A percentile compares a stretch with the other conserved stretches of the same genome.
Conservation (phyloP, 2,888 invertebrate genomes). For the Thera britannica region DNA sequence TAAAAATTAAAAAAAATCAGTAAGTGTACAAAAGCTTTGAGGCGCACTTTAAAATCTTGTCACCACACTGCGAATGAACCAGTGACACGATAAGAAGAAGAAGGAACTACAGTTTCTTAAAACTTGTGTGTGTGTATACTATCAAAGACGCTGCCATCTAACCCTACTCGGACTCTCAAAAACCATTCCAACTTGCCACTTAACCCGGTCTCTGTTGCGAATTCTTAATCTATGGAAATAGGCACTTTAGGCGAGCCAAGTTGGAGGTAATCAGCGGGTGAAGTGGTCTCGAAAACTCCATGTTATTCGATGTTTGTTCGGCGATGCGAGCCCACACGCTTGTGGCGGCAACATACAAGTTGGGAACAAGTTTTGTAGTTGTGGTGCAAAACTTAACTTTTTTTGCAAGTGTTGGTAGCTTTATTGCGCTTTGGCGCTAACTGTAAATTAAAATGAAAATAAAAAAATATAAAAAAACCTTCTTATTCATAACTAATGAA, state of each 20-base stretch:
- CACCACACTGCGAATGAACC: too few species aligned
- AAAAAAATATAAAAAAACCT: too few species aligned
- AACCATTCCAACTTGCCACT: slow-evolving; percentile 23
- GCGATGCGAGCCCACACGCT: slow-evolving; percentile 17
- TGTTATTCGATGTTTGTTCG: slow-evolving; percentile 50
- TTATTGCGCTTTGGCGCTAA: too few species aligned
- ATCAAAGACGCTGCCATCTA: slow-evolving; percentile 2
- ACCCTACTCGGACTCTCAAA: slow-evolving; percentile 24
- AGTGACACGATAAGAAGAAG: background rate
- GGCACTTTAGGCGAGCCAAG: slow-evolving; percentile 24
- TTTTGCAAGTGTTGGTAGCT: too few species aligned
- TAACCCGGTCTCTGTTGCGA: slow-evolving; percentile 16
- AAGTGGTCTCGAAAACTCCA: slow-evolving; percentile 33
- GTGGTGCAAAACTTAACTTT: background rate
- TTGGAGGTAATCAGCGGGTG: slow-evolving; percentile 29
- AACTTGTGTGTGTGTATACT: background rate
- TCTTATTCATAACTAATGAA: too few species aligned
- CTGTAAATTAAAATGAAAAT: too few species aligned
- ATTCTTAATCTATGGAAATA: slow-evolving; percentile 34
- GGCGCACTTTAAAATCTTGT: too few species aligned
- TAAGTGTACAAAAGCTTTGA: too few species aligned
- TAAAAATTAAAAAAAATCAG: too few species aligned
- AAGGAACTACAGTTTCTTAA: background rate
- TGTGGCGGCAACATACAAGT: slow-evolving; percentile 8
- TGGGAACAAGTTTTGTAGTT: background rate